Conservation (phyloP, 2,888 invertebrate genomes). For the Zygothrica quintamaculata region DNA sequence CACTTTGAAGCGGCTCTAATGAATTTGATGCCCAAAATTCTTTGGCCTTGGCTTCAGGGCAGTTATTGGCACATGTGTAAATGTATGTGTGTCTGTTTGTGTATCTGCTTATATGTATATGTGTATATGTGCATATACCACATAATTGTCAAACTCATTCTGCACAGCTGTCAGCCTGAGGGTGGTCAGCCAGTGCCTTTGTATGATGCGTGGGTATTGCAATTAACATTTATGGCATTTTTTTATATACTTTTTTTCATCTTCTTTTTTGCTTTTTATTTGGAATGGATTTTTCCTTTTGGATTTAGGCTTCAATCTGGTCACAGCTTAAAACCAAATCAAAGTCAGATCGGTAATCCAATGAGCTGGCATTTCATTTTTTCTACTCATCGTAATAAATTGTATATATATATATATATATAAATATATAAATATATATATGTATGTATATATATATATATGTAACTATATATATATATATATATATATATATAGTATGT, state of each 20-base stretch:
- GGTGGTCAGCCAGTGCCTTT: constrained; percentile 29
- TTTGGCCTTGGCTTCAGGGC: constrained; percentile 54
- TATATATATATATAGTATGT: background rate
- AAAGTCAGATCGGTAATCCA: constrained; percentile 72
- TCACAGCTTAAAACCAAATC: constrained; percentile 59
- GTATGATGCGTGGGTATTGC: constrained; percentile 53
- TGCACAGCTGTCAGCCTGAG: constrained; percentile 60
- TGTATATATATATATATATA: constrained; percentile 37
- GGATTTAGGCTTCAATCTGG: constrained; percentile 15
- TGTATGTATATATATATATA: constrained; percentile 13
- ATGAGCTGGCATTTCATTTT: constrained; percentile 71
- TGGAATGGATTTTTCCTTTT: background rate
- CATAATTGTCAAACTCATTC: constrained; percentile 75
- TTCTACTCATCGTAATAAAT: constrained; percentile 62
- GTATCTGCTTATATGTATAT: constrained; percentile 14
- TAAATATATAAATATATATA: too few species aligned
- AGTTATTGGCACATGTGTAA: constrained; percentile 57
- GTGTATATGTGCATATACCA: constrained; percentile 31
- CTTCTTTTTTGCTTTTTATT: constrained; percentile 1
- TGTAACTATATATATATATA: too few species aligned
- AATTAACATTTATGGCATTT: constrained; percentile 78
- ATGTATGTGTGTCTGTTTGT: constrained; percentile 4
- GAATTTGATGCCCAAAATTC: constrained; percentile 76
- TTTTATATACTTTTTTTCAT: background rate
- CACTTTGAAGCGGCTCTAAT: constrained; percentile 68